A percentile compares a stretch with the other conserved stretches of the same genome.
These are phyloP conservation scores for Dufourea novaeangliae DNA, from an alignment of 1,140 invertebrate species.

Conservation along the genomic window DNA sequence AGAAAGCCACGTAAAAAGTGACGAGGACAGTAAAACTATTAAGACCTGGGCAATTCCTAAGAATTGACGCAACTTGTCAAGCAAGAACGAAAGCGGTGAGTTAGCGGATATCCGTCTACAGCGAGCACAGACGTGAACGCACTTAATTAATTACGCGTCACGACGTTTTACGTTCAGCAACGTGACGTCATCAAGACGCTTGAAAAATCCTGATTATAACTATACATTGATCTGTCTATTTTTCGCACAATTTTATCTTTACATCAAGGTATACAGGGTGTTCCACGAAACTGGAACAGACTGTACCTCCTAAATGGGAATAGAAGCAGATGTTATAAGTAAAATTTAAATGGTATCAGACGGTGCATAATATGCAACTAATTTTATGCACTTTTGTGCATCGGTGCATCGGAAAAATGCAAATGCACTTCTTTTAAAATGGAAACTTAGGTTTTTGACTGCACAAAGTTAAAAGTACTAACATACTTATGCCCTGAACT, in stretches of 20 bases:
- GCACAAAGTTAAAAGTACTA: no score
- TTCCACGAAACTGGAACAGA: no score
- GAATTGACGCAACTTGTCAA: slow-evolving; percentile 29
- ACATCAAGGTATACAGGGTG: no score
- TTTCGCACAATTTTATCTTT: not conserved
- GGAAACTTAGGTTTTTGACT: no score
- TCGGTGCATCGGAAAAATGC: no score
- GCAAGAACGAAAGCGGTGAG: slow-evolving; percentile 23
- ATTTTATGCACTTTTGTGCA: no score
- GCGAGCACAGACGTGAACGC: slow-evolving; percentile 1
- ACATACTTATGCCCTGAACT: no score
- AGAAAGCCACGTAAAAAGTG: not conserved
- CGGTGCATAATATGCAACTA: no score
- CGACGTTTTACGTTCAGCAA: not conserved
- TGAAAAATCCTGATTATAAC: not conserved
- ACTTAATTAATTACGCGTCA: slow-evolving; percentile 12
- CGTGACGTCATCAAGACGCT: not conserved
- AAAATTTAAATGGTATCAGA: no score
- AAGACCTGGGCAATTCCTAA: not conserved
- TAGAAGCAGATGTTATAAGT: no score
- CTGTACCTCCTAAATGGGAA: no score
- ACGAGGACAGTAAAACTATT: slow-evolving; percentile 25
- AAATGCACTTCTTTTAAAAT: no score
- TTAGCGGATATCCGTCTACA: slow-evolving; percentile 32
- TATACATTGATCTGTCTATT: not conserved